Conservation (phyloP, 2,888 invertebrate species). For the Tuta absoluta region DNA sequence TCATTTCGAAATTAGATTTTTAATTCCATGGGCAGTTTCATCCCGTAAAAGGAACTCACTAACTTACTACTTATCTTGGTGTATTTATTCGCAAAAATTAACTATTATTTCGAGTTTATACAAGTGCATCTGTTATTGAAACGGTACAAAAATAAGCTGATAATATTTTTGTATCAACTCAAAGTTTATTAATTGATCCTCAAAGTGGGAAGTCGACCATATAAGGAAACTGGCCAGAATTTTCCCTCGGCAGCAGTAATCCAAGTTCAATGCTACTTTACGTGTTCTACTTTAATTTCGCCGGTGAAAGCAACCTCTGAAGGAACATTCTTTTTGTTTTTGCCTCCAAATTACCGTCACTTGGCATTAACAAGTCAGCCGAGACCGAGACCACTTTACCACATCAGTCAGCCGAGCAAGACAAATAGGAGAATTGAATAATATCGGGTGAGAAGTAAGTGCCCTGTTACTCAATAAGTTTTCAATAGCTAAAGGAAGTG, state of each 20-base stretch:
- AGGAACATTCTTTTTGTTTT: constrained; percentile 7
- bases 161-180: background rate
- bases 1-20: too few relatives aligned
- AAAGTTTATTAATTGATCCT: background rate
- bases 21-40: too few relatives aligned
- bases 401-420: constrained; percentile 13
- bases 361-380: constrained; percentile 16
- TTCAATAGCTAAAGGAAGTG: constrained; percentile 65
- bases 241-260: background rate
- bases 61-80: too few relatives aligned
- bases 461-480: constrained; percentile 30
- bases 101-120: too few relatives aligned
- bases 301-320: constrained; percentile 13
- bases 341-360: constrained; percentile 8
- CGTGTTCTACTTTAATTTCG: constrained; percentile 10
- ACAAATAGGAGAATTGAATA: constrained; percentile 17
- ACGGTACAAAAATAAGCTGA: too few relatives aligned
- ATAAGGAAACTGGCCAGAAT: constrained; percentile 4
- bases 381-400: constrained; percentile 12
- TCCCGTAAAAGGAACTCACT: too few relatives aligned
- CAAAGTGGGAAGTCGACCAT: background rate
- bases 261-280: constrained; percentile 18
- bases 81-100: too few relatives aligned
- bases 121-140: too few relatives aligned
- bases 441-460: constrained; percentile 15